phyloP scores from a whole-genome alignment of 53 echinoderm and acorn worm genomes.

The Apostichopus leukothele region DNA sequence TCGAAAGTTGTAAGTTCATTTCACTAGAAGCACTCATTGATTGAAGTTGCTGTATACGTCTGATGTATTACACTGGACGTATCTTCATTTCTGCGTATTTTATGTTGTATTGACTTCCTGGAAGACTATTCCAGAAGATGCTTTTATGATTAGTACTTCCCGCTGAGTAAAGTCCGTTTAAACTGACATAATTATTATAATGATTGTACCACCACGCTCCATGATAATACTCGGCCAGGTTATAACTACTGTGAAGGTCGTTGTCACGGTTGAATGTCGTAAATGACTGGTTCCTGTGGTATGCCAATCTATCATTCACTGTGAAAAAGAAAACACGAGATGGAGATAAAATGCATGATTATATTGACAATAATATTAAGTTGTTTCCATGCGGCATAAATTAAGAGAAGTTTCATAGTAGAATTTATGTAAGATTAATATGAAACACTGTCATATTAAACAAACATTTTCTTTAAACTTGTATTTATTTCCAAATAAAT shows the following conservation, averaged over 20 bases:
- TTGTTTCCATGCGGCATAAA: no score
- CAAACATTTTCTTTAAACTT: no score
- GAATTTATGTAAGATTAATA: no score
- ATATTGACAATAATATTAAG: no score
- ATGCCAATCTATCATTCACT: background rate
- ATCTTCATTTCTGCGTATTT: background rate
- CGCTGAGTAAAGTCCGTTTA: background rate
- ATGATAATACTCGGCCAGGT: background rate
- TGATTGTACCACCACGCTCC: conserved; percentile 15
- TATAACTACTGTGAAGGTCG: background rate
- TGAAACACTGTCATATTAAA: no score
- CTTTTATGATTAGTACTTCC: background rate
- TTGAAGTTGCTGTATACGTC: no score
- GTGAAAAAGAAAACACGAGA: no score
- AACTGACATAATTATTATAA: background rate
- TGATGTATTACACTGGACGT: background rate
- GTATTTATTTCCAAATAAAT: no score
- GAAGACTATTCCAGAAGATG: background rate
- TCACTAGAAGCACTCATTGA: no score
- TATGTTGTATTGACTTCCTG: background rate
- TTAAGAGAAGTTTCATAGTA: no score
- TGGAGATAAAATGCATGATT: no score
- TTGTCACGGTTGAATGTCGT: background rate
- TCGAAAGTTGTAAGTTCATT: no score
- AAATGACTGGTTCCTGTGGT: background rate